Evolutionary conservation across 1,140 invertebrate genomes (phyloP).

Genomic region (Galendromus occidentalis): DNA sequence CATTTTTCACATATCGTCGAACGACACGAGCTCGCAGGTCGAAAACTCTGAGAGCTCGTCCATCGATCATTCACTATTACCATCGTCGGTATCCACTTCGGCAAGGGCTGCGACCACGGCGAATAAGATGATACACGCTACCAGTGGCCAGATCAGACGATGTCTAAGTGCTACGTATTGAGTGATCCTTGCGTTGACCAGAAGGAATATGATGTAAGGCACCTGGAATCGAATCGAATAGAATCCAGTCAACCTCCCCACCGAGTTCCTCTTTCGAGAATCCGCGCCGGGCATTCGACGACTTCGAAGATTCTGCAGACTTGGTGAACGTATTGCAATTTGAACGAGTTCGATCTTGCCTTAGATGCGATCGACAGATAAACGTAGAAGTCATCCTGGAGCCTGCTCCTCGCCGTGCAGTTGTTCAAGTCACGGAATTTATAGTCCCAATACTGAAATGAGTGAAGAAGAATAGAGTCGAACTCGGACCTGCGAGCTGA

Average conservation of each 20-base stretch:
- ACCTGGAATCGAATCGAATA: constrained; percentile 26
- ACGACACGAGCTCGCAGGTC: too few relatives aligned
- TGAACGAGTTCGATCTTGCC: constrained; percentile 12
- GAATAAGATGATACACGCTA: constrained; percentile 52
- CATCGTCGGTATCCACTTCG: constrained; percentile 55
- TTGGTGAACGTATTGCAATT: too few relatives aligned
- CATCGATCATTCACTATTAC: constrained; percentile 33
- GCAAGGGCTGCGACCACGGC: constrained; percentile 57
- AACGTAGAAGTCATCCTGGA: constrained; percentile 64
- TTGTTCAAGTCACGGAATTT: constrained; percentile 59
- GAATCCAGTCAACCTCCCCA: too few relatives aligned
- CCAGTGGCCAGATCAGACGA: constrained; percentile 39
- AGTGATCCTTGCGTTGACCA: constrained; percentile 56
- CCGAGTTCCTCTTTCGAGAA: too few relatives aligned
- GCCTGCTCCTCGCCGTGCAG: constrained; percentile 23
- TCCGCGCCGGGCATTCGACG: too few relatives aligned
- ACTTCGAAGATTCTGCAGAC: too few relatives aligned
- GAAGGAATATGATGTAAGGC: constrained; percentile 58
- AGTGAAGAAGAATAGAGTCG: not conserved
- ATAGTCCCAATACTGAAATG: constrained; percentile 76
- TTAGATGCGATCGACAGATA: constrained; percentile 65
- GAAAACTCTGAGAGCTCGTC: too few relatives aligned
- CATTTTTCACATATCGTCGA: too few relatives aligned
- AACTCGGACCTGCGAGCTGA: too few relatives aligned
- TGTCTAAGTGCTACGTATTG: constrained; percentile 31